Evolutionary conservation across 2,888 invertebrate genomes (phyloP), one percentile per base, ranked within the genome.

Genomic region (Labia minor): DNA sequence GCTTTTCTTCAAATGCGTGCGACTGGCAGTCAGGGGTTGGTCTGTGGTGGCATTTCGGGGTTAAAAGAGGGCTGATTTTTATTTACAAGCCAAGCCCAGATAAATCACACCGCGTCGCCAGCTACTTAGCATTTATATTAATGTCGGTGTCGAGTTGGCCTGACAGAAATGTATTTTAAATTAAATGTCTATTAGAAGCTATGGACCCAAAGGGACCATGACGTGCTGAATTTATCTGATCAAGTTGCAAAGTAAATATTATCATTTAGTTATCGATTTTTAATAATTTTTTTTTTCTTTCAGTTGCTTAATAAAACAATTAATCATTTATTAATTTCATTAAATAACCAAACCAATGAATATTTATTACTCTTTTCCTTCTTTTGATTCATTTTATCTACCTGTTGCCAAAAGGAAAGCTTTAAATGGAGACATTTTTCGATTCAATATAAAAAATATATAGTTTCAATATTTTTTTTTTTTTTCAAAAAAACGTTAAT

Each of bases 21-120:
- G 49, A 49, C 49, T 11, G 49, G 26, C 26, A 26, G 26, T 8
- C 4, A 6, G 49, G 49, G 49, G 49, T 26, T 26, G 26, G 26
- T 26, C 8, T 26, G 49, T 49, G 49, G 49, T 49, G 49, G 8
- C n/a, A 49, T 49, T 49, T 49, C 14, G 49, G 49, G 49, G 49
- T 49, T 49, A 3, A 49, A 11, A 49, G 49, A 49, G 49, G 49
- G 49, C 16, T 49, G 49, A 49, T 49, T 49, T 49, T 49, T 49
- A 49, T 49, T 49, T 49, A 49, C 49, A 49, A 49, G 49, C 49
- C 4, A 49, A 49, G 49, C 49, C 49, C n/a, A 49, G 49, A 49
- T 49, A 49, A 49, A 49, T 49, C 49, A 49, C 49, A 49, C 49
- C 49, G 49, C n/a, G 49, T 49, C 49, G 49, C 49, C 49, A 49